Evolutionary conservation across 2,113 vertebrate genomes (phyloP).

Genomic region (Neogale vison): DNA sequence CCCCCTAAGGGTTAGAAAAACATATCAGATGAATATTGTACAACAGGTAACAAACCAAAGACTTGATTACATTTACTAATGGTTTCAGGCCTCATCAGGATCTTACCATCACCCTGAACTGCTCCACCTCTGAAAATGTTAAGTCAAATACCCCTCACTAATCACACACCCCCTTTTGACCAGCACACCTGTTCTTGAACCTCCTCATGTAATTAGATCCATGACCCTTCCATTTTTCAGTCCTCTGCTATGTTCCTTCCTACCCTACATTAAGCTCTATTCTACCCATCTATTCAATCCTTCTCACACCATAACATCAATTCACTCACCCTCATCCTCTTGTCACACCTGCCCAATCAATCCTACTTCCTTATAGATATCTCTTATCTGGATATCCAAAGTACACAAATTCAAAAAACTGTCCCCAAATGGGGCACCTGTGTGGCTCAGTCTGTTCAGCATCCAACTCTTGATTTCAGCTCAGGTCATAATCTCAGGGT

Average conservation of each 20-base stretch:
- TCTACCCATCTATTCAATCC: background rate
- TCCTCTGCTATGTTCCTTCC: background rate
- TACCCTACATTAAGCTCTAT: background rate
- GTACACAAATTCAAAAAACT: background rate
- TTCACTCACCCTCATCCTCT: background rate
- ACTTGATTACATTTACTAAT: background rate
- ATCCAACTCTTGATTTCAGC: background rate
- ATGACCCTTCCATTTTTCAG: background rate
- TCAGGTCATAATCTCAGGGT: background rate
- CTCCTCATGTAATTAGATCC: background rate
- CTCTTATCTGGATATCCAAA: background rate
- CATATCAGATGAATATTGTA: background rate
- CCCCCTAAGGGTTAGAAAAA: background rate
- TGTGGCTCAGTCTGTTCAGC: background rate
- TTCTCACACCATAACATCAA: background rate
- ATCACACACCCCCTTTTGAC: background rate
- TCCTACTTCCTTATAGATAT: background rate
- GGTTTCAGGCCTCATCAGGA: background rate
- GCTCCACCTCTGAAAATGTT: background rate
- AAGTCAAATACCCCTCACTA: background rate
- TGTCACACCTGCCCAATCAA: background rate
- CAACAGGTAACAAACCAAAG: slow-evolving; percentile 25
- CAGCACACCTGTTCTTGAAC: background rate
- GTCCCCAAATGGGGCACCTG: background rate
- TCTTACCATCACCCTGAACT: slow-evolving; percentile 4